Evolutionary conservation across 1,140 invertebrate species (phyloP), one percentile per base, ranked within the genome.

Genomic region (Onthophagus taurus): DNA sequence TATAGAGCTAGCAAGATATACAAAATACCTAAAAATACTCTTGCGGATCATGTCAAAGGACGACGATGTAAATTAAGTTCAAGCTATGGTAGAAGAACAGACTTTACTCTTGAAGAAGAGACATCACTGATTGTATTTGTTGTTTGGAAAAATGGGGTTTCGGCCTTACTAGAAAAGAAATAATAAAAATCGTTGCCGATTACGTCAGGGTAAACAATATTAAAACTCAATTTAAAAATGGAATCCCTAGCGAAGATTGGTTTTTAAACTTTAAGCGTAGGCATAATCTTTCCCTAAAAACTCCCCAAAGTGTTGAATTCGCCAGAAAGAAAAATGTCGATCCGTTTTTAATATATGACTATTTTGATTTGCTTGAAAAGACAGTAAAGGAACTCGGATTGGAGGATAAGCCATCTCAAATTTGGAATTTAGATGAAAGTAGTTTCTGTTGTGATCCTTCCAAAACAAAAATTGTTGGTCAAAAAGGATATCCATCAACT

Each of bases 401-500:
- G 7, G 18, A 41, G 4, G n/a, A n/a, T n/a, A n/a, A n/a, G n/a
- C 37, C 37, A 26, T 14, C 13, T n/a, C 4, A 41, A 26, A 41
- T 41, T 13, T 41, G 20, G 20, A 41, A 41, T 29, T 18, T 41
- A 41, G 59, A 61, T 47, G 58, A 60, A 43, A 55, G 49, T 17
- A 51, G 58, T 44, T 65, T 64, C 50, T 52, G 42, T 13, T 21
- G 23, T 6, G 51, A 55, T 47, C 55, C 57, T 6, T 44, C 42
- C 14, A 59, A 59, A 55, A 54, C 54, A 37, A 64, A 62, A 50
- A 48, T 61, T 26, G 52, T 63, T 24, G 57, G 55, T n/a, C 20
- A 30, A 37, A 48, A 33, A 53, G 51, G 52, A 37, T 30, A 31
- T 42, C 35, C 57, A n/a, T 53, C 52, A 29, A 52, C 55, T 17